Percentiles rank a stretch among this genome's conserved stretches.
phyloP scores from a whole-genome alignment of 2,797 vertebrate genomes.

The Cryptoblepharus egeriae region DNA sequence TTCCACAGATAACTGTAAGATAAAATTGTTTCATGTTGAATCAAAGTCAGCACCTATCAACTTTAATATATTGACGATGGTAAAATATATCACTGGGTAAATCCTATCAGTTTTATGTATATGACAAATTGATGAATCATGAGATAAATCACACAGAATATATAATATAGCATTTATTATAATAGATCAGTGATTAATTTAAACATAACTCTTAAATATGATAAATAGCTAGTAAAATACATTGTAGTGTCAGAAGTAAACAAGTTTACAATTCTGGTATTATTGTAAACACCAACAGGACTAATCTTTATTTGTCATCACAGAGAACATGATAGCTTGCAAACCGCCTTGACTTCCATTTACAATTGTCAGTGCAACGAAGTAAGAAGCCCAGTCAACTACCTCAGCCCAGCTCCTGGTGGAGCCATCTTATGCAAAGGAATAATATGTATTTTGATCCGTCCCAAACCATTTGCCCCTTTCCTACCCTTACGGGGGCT shows the following conservation, averaged over 20 bases:
- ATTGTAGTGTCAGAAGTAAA: slow-evolving; percentile 25
- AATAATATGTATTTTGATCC: too few relatives aligned
- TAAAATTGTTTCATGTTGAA: slow-evolving; percentile 55
- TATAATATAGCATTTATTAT: slow-evolving; percentile 58
- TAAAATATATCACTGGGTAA: slow-evolving; percentile 62
- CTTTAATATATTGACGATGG: slow-evolving; percentile 55
- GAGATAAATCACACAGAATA: slow-evolving; percentile 59
- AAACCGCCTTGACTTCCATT: too few relatives aligned
- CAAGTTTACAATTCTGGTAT: too few relatives aligned
- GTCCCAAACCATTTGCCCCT: too few relatives aligned
- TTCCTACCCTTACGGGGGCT: too few relatives aligned
- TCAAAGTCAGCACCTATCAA: slow-evolving; percentile 47
- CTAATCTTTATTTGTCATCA: too few relatives aligned
- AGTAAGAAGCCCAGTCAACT: too few relatives aligned
- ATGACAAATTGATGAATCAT: slow-evolving; percentile 57
- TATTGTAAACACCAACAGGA: too few relatives aligned
- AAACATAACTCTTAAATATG: slow-evolving; percentile 30
- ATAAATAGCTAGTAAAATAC: slow-evolving; percentile 47
- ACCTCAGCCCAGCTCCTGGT: too few relatives aligned
- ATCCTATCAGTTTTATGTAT: slow-evolving; percentile 55
- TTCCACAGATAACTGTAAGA: slow-evolving; percentile 49
- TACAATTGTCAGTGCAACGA: too few relatives aligned
- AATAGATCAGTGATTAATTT: slow-evolving; percentile 43
- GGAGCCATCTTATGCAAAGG: too few relatives aligned
- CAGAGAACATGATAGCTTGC: too few relatives aligned